These are phyloP conservation scores for Orchestia grillus DNA, from an alignment of 1,140 invertebrate species.

Conservation along the genomic window DNA sequence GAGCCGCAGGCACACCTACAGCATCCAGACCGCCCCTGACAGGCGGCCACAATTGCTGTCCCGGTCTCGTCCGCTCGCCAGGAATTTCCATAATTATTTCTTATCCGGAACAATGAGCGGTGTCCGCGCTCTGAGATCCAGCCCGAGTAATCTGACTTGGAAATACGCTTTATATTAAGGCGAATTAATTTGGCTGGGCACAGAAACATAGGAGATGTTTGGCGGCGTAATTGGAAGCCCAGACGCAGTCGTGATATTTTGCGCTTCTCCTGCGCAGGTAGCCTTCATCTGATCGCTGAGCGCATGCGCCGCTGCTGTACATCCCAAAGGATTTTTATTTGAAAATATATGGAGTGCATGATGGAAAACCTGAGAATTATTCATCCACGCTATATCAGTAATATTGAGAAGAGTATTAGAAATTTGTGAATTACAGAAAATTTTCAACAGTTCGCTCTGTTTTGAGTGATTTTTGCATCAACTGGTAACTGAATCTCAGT, in stretches of 20 bases:
- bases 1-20: not conserved
- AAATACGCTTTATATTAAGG: not conserved
- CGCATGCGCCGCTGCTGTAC: not conserved
- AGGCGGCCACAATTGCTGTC: not conserved
- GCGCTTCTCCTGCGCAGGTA: not conserved
- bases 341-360: not conserved
- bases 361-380: not conserved
- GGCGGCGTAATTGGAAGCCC: not conserved
- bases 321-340: not conserved
- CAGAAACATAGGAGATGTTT: not conserved
- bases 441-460: too few species aligned
- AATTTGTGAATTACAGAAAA: too few species aligned
- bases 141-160: not conserved
- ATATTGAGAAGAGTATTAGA: not conserved
- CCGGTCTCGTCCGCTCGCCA: not conserved
- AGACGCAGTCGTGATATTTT: not conserved
- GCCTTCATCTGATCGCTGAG: not conserved
- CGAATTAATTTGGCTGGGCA: not conserved
- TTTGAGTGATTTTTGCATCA: too few species aligned
- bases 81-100: slow-evolving; percentile 2
- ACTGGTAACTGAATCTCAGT: too few species aligned
- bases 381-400: not conserved
- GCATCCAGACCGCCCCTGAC: not conserved
- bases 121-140: not conserved
- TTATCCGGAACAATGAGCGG: not conserved